These are phyloP conservation scores for Peucedramus taeniatus DNA, from an alignment of 2,113 vertebrate species.

Conservation along the genomic window DNA sequence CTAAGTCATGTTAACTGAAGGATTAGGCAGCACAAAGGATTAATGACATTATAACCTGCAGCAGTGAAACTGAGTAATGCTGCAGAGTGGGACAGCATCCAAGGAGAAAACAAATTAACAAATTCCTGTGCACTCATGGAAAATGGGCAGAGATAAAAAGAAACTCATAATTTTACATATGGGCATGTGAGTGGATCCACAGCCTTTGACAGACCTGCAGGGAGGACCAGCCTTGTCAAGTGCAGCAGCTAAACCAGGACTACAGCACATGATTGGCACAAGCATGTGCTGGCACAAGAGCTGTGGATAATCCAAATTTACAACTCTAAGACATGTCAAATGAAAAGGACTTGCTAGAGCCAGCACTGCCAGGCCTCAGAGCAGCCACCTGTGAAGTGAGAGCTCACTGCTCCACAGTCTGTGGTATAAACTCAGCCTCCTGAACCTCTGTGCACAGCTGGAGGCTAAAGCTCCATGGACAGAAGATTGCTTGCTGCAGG, in stretches of 20 bases:
- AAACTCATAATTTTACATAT: neutral
- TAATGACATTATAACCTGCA: constrained; percentile 16
- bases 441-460: too few relatives aligned
- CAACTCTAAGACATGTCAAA: neutral
- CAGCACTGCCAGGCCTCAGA: neutral
- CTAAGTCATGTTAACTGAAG: neutral
- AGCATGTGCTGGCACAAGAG: neutral
- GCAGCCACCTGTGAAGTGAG: neutral
- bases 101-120: neutral
- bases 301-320: constrained; percentile 11
- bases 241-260: neutral
- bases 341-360: neutral
- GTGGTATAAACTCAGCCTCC: neutral
- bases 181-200: neutral
- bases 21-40: neutral
- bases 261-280: constrained; percentile 22
- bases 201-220: neutral
- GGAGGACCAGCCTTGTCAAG: neutral
- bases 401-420: neutral
- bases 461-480: neutral
- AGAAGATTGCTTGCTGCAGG: neutral
- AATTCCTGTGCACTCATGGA: neutral
- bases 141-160: neutral
- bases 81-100: neutral
- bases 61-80: neutral